Evolutionary conservation across 1,140 invertebrate species (phyloP).

Genomic region (Venturia canescens): DNA sequence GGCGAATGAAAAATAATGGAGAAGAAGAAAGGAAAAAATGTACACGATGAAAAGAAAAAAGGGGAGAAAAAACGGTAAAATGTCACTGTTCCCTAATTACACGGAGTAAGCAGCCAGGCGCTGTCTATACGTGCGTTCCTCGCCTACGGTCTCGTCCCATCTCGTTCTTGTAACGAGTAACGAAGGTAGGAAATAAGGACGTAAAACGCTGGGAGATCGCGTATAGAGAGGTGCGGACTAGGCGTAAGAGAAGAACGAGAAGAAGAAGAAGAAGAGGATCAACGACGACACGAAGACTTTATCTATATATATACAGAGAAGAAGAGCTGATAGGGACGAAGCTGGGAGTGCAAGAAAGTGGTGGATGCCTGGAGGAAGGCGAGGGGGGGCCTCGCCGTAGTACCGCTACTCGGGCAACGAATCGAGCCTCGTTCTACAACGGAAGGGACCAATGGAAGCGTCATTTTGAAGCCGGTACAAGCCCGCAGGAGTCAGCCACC

Average conservation of each 20-base stretch:
- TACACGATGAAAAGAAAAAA: slow-evolving; percentile 44
- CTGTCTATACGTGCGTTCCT: slow-evolving; percentile 36
- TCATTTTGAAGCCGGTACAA: slow-evolving; percentile 60
- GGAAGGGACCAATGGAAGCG: slow-evolving; percentile 63
- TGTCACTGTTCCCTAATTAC: slow-evolving; percentile 71
- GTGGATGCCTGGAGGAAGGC: slow-evolving; percentile 65
- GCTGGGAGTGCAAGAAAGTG: slow-evolving; percentile 53
- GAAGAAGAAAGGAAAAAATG: slow-evolving; percentile 7
- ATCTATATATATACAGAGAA: not conserved
- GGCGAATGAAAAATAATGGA: slow-evolving; percentile 3
- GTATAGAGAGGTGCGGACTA: slow-evolving; percentile 1
- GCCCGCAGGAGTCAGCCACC: slow-evolving; percentile 59
- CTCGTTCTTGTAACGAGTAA: slow-evolving; percentile 5
- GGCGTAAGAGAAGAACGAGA: slow-evolving; percentile 53
- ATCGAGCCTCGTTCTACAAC: slow-evolving; percentile 56
- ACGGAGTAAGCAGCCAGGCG: slow-evolving; percentile 59
- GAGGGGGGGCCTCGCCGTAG: slow-evolving; percentile 1
- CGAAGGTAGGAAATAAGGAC: slow-evolving; percentile 21
- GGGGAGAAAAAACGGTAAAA: slow-evolving; percentile 63
- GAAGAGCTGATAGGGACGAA: not conserved
- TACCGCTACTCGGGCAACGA: slow-evolving; percentile 52
- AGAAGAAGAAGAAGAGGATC: slow-evolving; percentile 59
- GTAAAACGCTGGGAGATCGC: slow-evolving; percentile 39
- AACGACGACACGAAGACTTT: slow-evolving; percentile 39
- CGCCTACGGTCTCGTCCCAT: slow-evolving; percentile 22